These are phyloP conservation scores for Aythya baeri DNA, from an alignment of 2,113 vertebrate species.

Conservation along the genomic window DNA sequence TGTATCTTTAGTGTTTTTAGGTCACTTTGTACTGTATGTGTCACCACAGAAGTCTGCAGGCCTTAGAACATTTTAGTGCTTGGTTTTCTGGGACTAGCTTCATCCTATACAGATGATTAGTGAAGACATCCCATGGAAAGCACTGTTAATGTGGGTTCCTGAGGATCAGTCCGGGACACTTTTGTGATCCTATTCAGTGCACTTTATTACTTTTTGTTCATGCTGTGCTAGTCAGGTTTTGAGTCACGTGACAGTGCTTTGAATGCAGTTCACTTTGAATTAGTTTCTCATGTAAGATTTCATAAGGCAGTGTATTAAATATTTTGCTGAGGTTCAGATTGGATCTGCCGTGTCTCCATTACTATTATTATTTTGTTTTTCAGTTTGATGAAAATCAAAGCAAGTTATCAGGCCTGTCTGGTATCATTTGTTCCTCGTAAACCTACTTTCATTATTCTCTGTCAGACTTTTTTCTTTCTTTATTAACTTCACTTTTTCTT, in stretches of 20 bases:
- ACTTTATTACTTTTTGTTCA: background rate
- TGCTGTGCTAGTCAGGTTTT: background rate
- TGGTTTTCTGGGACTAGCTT: background rate
- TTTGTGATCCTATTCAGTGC: background rate
- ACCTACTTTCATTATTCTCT: background rate
- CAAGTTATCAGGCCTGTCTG: constrained; percentile 21
- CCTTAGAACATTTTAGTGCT: background rate
- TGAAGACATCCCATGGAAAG: background rate
- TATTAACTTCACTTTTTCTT: background rate
- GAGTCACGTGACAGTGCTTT: background rate
- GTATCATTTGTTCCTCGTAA: constrained; percentile 26
- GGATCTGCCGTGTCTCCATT: background rate
- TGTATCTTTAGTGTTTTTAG: background rate
- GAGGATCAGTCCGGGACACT: background rate
- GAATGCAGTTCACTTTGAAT: background rate
- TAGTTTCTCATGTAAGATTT: constrained; percentile 13
- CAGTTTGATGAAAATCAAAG: constrained; percentile 20
- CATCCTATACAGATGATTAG: background rate
- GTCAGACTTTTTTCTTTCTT: background rate
- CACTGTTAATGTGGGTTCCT: background rate
- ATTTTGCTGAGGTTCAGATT: constrained; percentile 32
- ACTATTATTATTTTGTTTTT: background rate
- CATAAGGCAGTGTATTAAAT: constrained; percentile 40
- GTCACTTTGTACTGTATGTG: background rate
- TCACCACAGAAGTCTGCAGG: background rate